Evolutionary conservation across 1,140 invertebrate genomes (phyloP), one percentile per base, ranked within the genome.

Genomic region (Teleopsis dalmanni): DNA sequence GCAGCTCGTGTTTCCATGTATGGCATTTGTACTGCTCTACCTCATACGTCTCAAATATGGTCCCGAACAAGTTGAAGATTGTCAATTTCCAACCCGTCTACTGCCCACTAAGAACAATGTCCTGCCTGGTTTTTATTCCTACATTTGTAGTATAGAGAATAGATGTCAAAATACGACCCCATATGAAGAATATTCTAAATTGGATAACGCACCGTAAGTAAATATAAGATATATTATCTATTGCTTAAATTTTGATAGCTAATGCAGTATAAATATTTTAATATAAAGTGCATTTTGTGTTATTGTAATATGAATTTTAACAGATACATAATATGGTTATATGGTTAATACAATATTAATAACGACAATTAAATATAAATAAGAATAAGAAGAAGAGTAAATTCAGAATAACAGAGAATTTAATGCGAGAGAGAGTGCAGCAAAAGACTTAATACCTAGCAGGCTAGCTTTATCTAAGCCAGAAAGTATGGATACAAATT

Each of bases 81-180:
- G 68, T 64, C 78, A 80, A 59, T 83, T 80, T 60, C 74, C 78
- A 4, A 78, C 81, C 4, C 73, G 81, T 11, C 73, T 78, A 34
- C 64, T 83, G 61, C 81, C 56, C 72, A 75, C 60, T 57, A 78
- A 75, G 44, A 71, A 76, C 50, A 80, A 80, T 4, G 60, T 82
- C 21, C 54, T 82, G 13, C 77, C 75, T 2, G 81, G 81, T 56
- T 71, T 81, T 18, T 81, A 82, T 57, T 82, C 78, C 14, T 83
- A 81, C 55, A 75, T 83, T 21, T 83, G 81, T 61, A 79, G 74
- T 53, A 67, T 82, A 27, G 78, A 80, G 58, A 83, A 81, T 57
- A 74, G 79, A 3, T 83, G 81, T 54, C 65, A 73, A 2, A 62
- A 70, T 1, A 57, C 81, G 21, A 72, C 76, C 29, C 60, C 77